Base-by-base conservation (phyloP, 2,797 vertebrate genomes). In the Thunnus albacares region DNA sequence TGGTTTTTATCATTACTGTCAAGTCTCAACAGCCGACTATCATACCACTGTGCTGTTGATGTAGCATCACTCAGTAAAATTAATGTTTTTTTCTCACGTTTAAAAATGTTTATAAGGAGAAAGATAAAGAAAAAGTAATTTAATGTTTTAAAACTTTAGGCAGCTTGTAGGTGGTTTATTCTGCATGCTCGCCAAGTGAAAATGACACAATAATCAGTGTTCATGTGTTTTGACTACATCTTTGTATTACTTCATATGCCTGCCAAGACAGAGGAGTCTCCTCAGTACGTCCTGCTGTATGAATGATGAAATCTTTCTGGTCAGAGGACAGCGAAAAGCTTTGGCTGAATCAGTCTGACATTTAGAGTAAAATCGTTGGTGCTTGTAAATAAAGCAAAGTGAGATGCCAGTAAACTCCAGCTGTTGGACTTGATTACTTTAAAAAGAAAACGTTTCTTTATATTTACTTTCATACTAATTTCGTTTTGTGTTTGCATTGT, bases 401-500 rank as follows among this genome's bases (percentile, higher is more conserved):
- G 65, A 89, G 59, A 73, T 41, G 49, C 78, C 72, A 83, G 69
- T 80, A 71, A 85, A 86, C 49, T 47, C 41, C 71, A 86, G 35
- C 65, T 67, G 41, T 63, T 63, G 53, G 14, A 26, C 3, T 52
- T 71, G 26, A 70, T 57, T n/a, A 66, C n/a, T 61, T 56, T 30
- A 26, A 61, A 64, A 73, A 68, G 4, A 75, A 70, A 63, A 63
- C 10, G 3, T 43, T 85, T 83, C 77, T 77, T 87, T 65, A 75
- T 83, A 84, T 86, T 83, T 68, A 77, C 78, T 62, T 74, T 84
- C 12, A 45, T 82, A 90, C 83, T 82, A 87, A 90, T 78, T 81
- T 83, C 2, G 6, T 64, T 84, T 65, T 77, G 9, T 51, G 6
- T 79, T 77, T 86, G 15, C 24, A 33, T 82, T 15, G 17, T 71